Percentiles rank a stretch among this genome's conserved stretches.
These are phyloP conservation scores for Neelides sp. DNA, from an alignment of 1,140 invertebrate genomes.

Conservation along the genomic window DNA sequence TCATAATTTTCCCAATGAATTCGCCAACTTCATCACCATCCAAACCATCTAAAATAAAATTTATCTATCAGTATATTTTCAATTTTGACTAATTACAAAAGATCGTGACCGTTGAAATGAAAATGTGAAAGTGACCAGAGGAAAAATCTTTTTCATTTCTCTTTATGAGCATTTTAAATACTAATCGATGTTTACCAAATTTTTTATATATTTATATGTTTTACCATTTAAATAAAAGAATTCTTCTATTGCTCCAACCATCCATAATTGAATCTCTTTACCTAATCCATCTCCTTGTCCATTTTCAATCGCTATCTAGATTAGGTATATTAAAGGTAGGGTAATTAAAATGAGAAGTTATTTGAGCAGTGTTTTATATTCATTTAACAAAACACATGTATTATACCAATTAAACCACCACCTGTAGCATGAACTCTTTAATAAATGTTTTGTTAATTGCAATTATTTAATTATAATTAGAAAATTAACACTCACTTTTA, in stretches of 20 bases:
- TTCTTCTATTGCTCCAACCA: conserved; percentile 20
- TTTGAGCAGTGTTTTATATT: no score
- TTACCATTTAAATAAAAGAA: conserved; percentile 29
- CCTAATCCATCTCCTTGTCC: conserved; percentile 24
- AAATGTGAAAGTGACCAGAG: background rate
- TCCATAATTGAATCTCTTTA: conserved; percentile 28
- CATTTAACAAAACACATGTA: no score
- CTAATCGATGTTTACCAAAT: background rate
- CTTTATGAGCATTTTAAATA: background rate
- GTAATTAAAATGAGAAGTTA: no score
- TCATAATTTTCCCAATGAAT: conserved; percentile 22
- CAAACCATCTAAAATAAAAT: conserved; percentile 17
- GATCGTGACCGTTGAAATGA: background rate
- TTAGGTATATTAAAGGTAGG: no score
- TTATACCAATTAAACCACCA: no score
- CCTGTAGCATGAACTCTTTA: no score
- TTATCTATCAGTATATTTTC: background rate
- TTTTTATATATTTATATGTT: background rate
- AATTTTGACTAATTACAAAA: background rate
- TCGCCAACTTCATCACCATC: conserved; percentile 23
- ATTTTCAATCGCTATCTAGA: conserved; percentile 27
- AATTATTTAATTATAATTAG: no score
- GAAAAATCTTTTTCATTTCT: background rate
- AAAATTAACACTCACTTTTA: no score
- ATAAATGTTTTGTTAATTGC: no score